Conservation (phyloP, 2,113 vertebrate genomes). For the Entomyzon cyanotis region DNA sequence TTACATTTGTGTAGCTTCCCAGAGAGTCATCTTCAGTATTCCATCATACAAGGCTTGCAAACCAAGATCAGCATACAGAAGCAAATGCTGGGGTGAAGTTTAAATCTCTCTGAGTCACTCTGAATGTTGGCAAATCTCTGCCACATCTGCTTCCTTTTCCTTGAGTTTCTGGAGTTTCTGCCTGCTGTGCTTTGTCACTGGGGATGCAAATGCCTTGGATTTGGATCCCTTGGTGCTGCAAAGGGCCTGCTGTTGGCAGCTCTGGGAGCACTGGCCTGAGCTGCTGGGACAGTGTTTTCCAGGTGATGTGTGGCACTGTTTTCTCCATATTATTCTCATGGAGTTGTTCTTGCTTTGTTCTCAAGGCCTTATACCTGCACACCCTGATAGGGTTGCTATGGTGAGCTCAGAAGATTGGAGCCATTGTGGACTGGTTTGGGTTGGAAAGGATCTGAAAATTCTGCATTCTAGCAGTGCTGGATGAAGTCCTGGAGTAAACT, state of each 20-base stretch:
- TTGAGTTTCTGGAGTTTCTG: background rate
- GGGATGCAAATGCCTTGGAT: background rate
- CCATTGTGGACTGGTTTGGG: background rate
- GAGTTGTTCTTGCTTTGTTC: background rate
- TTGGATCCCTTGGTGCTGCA: background rate
- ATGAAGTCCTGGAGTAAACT: background rate
- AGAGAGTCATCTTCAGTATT: background rate
- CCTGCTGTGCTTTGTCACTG: background rate
- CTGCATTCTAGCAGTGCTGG: background rate
- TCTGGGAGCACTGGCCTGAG: background rate
- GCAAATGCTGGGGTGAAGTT: background rate
- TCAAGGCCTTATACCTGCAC: background rate
- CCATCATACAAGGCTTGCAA: background rate
- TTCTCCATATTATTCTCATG: accelerated
- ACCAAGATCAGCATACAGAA: background rate
- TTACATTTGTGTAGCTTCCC: background rate
- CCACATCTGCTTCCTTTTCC: background rate
- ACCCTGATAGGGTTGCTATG: background rate
- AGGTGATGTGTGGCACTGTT: accelerated
- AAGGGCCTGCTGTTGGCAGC: background rate
- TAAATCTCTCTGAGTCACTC: background rate
- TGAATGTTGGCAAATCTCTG: background rate
- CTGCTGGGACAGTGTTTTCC: background rate
- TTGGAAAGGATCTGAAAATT: background rate
- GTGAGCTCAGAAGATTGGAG: background rate